Evolutionary conservation across 2,797 vertebrate genomes (phyloP).

Genomic region (Sternarchorhynchus goeldii): DNA sequence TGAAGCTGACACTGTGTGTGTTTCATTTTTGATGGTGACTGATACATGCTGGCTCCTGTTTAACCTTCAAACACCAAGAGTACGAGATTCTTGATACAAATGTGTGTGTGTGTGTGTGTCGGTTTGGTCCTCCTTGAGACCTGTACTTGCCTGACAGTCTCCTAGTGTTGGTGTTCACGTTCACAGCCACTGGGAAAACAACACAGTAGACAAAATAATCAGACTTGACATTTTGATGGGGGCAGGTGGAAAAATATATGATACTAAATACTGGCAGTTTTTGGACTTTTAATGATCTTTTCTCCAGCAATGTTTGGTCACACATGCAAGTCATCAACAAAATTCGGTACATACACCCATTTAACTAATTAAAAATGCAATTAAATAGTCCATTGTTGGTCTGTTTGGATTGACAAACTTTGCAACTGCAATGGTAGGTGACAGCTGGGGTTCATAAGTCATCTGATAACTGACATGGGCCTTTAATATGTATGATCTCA

Average conservation of each 20-base stretch:
- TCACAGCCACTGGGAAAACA: constrained; percentile 58
- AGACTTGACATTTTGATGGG: constrained; percentile 4
- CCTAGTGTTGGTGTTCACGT: constrained; percentile 49
- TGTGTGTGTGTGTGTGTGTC: neutral
- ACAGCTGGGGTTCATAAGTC: no score
- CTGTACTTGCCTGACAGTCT: constrained; percentile 58
- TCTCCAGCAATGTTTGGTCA: neutral
- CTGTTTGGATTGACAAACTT: no score
- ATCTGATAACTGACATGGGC: no score
- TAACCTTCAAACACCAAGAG: constrained; percentile 36
- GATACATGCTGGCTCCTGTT: constrained; percentile 45
- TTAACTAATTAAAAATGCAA: no score
- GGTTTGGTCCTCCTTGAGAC: constrained; percentile 8
- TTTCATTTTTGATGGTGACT: constrained; percentile 33
- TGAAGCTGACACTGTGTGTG: constrained; percentile 7
- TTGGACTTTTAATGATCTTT: neutral
- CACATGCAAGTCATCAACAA: no score
- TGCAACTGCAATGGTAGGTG: no score
- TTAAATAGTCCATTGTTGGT: no score
- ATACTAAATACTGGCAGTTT: no score
- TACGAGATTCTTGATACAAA: neutral
- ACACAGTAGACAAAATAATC: constrained; percentile 24
- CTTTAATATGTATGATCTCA: no score
- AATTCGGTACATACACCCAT: no score
- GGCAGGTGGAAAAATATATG: neutral